A percentile compares a stretch with the other conserved stretches of the same genome.
Evolutionary conservation across 64 coral and sea anemone species (phyloP).

Genomic region (Cladopsammia gracilis): DNA sequence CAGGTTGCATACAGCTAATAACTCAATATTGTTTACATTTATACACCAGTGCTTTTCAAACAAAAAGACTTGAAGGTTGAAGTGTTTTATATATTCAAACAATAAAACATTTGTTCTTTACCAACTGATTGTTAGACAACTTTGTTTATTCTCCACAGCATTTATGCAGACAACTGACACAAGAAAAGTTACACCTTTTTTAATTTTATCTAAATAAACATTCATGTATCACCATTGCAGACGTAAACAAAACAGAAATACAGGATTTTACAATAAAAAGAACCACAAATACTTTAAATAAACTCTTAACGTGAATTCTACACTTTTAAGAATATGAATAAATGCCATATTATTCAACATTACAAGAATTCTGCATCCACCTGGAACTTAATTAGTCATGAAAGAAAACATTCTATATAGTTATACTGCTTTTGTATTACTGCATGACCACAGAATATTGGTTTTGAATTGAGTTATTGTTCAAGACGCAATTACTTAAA

Average conservation of each 20-base stretch:
- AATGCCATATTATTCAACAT: not conserved
- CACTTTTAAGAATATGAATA: not conserved
- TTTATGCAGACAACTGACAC: not conserved
- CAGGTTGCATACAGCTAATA: not conserved
- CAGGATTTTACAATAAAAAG: not conserved
- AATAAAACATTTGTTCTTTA: not conserved
- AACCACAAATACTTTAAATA: not conserved
- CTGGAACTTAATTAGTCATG: not conserved
- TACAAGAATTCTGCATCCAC: not conserved
- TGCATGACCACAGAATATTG: not conserved
- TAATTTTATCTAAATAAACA: not conserved
- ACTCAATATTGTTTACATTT: not conserved
- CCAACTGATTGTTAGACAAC: too few relatives aligned
- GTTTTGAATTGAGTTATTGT: not conserved
- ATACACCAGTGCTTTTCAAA: not conserved
- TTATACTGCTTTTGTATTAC: not conserved
- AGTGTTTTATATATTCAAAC: not conserved
- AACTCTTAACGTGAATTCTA: not conserved
- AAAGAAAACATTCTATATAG: not conserved
- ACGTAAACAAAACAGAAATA: not conserved
- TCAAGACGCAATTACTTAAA: slow-evolving; percentile 1
- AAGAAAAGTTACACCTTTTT: not conserved
- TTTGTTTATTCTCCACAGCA: not conserved
- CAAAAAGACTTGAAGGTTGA: not conserved
- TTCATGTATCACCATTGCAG: too few relatives aligned